These are phyloP conservation scores for Melinopterus prodromus DNA, from an alignment of 2,888 invertebrate genomes.

Conservation along the genomic window DNA sequence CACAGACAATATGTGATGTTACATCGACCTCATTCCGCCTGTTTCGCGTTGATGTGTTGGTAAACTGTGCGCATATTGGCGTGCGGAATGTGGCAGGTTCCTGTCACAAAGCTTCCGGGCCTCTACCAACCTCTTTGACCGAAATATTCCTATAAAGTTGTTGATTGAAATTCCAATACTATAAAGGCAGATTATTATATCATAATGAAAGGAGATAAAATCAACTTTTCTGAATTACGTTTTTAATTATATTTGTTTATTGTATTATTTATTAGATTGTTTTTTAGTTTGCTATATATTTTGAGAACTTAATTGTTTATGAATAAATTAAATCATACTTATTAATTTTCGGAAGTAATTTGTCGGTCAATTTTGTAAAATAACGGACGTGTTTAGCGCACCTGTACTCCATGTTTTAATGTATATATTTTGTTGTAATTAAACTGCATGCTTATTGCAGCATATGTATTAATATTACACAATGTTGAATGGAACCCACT, in stretches of 20 bases:
- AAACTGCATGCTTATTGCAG: neutral
- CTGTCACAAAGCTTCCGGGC: neutral
- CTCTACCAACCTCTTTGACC: neutral
- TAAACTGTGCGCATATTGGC: neutral
- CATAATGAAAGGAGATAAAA: neutral
- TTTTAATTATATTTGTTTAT: neutral
- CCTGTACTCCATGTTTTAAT: neutral
- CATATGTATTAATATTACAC: conserved; percentile 4
- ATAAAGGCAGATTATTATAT: neutral
- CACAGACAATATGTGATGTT: neutral
- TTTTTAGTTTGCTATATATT: no score
- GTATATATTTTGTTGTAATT: neutral
- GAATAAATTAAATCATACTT: no score
- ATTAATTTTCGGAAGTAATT: neutral
- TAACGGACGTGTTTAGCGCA: neutral
- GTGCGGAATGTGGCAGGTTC: neutral
- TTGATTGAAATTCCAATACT: neutral
- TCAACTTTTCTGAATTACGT: neutral
- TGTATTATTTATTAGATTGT: no score
- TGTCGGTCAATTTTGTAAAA: neutral
- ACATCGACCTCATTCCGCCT: neutral
- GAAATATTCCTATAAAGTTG: neutral
- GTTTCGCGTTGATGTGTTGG: neutral
- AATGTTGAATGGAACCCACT: neutral
- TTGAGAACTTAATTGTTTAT: no score